Evolutionary conservation across 2,888 invertebrate species (phyloP).

Genomic region (Crocallis elinguaria): DNA sequence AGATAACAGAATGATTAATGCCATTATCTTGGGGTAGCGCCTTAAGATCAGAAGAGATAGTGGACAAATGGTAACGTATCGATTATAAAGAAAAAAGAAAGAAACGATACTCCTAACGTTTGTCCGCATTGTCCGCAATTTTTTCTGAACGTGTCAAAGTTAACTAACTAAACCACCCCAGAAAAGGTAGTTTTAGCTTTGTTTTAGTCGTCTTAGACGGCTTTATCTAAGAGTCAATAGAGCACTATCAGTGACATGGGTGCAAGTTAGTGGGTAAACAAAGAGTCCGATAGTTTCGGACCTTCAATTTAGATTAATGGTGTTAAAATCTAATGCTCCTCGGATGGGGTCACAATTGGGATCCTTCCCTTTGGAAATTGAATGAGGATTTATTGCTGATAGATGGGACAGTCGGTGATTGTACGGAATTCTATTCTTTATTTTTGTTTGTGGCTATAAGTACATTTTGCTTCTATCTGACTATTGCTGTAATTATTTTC

Average conservation of each 20-base stretch:
- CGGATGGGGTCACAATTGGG: slow-evolving; percentile 35
- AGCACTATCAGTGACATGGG: slow-evolving; percentile 28
- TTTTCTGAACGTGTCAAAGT: too few relatives aligned
- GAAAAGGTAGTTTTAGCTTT: neutral
- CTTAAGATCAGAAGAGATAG: too few relatives aligned
- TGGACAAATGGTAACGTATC: too few relatives aligned
- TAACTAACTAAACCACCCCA: neutral
- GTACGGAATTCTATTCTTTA: slow-evolving; percentile 6
- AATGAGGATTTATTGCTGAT: slow-evolving; percentile 42
- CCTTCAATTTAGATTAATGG: slow-evolving; percentile 55
- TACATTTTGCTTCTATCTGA: too few relatives aligned
- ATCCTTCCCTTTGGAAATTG: slow-evolving; percentile 45
- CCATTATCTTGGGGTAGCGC: too few relatives aligned
- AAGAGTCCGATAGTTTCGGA: slow-evolving; percentile 34
- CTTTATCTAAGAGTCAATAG: slow-evolving; percentile 17
- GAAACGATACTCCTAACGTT: too few relatives aligned
- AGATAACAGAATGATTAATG: too few relatives aligned
- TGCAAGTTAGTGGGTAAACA: slow-evolving; percentile 34
- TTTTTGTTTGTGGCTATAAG: neutral
- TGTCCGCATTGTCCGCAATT: too few relatives aligned
- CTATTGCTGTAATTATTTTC: too few relatives aligned
- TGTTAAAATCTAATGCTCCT: slow-evolving; percentile 49
- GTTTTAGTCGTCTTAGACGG: slow-evolving; percentile 1
- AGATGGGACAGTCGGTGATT: slow-evolving; percentile 28
- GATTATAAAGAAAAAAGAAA: too few relatives aligned